A percentile compares a stretch with the other conserved stretches of the same genome.
These are phyloP conservation scores for Leptodactylus fuscus DNA, from an alignment of 2,113 vertebrate species.

Conservation along the genomic window DNA sequence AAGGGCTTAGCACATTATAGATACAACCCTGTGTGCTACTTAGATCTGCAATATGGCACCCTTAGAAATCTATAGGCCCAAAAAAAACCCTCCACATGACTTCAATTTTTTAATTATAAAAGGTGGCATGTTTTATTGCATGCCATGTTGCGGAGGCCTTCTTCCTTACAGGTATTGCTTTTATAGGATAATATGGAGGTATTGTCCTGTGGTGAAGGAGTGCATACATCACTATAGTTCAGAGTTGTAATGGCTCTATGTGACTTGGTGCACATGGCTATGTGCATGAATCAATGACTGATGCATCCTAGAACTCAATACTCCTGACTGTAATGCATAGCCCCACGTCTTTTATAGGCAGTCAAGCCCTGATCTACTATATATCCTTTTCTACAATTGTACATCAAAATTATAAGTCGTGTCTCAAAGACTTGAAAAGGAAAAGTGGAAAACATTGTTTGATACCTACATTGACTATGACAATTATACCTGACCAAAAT, in stretches of 20 bases:
- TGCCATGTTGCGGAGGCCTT: neutral
- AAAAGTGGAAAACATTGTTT: neutral
- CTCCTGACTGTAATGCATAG: neutral
- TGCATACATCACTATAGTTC: neutral
- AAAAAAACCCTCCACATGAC: neutral
- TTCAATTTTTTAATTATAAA: neutral
- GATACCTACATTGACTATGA: neutral
- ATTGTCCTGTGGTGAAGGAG: too few species aligned
- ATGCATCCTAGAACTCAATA: neutral
- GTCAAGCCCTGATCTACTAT: neutral
- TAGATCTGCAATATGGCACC: neutral
- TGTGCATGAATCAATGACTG: neutral
- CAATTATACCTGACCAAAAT: neutral
- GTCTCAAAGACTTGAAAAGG: neutral
- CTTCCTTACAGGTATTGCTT: neutral
- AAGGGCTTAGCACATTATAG: too few species aligned
- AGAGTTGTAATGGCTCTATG: neutral
- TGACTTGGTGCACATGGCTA: neutral
- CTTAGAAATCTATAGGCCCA: neutral
- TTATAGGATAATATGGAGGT: neutral
- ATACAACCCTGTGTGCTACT: too few species aligned
- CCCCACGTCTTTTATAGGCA: neutral
- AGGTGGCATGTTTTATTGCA: neutral
- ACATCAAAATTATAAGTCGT: neutral
- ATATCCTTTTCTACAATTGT: neutral